Evolutionary conservation across 1,140 invertebrate genomes (phyloP).

Genomic region (Caerostris darwini): DNA sequence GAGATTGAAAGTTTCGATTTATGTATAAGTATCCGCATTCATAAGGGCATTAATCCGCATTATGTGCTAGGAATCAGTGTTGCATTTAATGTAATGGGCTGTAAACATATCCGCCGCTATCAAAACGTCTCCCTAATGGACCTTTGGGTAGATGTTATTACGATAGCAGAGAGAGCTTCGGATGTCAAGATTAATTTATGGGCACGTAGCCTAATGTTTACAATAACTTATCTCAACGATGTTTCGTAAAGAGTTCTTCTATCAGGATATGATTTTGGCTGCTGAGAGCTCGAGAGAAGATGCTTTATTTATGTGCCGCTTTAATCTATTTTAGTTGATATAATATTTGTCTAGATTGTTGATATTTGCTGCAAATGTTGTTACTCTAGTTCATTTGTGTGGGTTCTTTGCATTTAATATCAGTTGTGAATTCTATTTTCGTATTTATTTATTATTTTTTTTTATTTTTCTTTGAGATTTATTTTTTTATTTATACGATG

Average conservation of each 20-base stretch:
- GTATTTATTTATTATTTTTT: too few species aligned
- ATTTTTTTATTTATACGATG: too few species aligned
- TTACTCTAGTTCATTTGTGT: not conserved
- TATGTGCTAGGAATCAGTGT: not conserved
- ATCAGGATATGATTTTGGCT: not conserved
- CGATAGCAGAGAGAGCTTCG: slow-evolving; percentile 21
- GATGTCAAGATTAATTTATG: slow-evolving; percentile 21
- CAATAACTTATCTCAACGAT: slow-evolving; percentile 28
- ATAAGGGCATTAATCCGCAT: not conserved
- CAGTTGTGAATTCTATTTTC: too few species aligned
- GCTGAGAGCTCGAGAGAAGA: not conserved
- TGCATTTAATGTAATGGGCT: slow-evolving; percentile 64
- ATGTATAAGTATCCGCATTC: not conserved
- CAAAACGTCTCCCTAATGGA: slow-evolving; percentile 50
- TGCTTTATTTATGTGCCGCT: not conserved
- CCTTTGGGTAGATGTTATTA: slow-evolving; percentile 45
- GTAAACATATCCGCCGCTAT: slow-evolving; percentile 57
- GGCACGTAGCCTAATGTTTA: slow-evolving; percentile 25
- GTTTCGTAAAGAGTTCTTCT: slow-evolving; percentile 16
- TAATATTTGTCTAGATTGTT: not conserved
- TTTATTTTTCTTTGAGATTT: too few species aligned
- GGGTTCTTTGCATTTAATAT: too few species aligned
- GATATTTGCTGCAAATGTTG: not conserved
- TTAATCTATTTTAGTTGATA: not conserved
- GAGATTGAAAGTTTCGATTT: too few species aligned